Conservation (phyloP, 2,797 vertebrate species). For the Sebastes iracundus region DNA sequence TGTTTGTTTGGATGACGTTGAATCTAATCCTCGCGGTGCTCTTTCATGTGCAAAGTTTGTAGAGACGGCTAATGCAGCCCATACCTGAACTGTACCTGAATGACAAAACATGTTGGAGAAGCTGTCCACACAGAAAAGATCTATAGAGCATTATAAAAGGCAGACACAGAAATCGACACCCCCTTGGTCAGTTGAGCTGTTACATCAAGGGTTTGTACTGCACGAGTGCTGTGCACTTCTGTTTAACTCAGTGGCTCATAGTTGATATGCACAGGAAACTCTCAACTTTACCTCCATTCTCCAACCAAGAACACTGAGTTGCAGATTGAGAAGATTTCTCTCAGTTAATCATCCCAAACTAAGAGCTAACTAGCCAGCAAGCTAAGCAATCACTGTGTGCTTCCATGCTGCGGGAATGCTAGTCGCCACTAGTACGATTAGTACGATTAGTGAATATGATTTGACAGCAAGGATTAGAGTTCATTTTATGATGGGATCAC, state of each 20-base stretch:
- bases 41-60: conserved; percentile 68
- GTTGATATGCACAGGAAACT: background rate
- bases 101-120: conserved; percentile 55
- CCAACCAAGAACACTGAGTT: background rate
- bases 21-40: conserved; percentile 30
- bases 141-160: conserved; percentile 8
- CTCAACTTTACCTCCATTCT: background rate
- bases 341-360: background rate
- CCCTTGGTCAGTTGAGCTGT: background rate
- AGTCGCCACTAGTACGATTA: background rate
- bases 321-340: background rate
- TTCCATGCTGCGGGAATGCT: background rate
- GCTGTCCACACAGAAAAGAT: conserved; percentile 38
- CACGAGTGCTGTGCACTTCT: background rate
- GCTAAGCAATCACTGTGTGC: background rate
- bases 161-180: conserved; percentile 6
- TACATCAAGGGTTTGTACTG: background rate
- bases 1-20: conserved; percentile 62
- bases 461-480: background rate
- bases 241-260: background rate
- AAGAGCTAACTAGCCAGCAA: background rate
- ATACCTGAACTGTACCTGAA: conserved; percentile 63
- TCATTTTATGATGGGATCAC: background rate
- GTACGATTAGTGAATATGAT: background rate
- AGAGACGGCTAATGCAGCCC: conserved; percentile 65